A percentile compares a stretch with the other conserved stretches of the same genome.
These are phyloP conservation scores for Chionodraco myersi DNA, from an alignment of 2,113 vertebrate species.

Conservation along the genomic window DNA sequence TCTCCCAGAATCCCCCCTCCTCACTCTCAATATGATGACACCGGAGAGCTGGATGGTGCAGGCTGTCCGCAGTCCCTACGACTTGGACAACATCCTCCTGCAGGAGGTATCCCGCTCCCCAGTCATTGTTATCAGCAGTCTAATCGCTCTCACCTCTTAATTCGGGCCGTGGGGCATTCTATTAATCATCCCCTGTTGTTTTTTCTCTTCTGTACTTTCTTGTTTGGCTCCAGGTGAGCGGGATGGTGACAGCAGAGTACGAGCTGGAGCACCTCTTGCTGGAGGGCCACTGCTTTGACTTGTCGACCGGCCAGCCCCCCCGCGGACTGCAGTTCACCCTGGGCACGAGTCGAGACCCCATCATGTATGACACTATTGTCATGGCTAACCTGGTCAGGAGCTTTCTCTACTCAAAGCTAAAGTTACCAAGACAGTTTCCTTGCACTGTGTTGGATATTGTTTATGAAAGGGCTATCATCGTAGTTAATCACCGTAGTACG, in stretches of 20 bases:
- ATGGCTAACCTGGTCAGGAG: slow-evolving; percentile 96
- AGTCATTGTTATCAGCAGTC: neutral
- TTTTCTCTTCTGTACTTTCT: slow-evolving; percentile 21
- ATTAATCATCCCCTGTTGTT: slow-evolving; percentile 1
- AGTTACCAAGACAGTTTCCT: neutral
- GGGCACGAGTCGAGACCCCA: slow-evolving; percentile 88
- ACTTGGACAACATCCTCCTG: slow-evolving; percentile 96
- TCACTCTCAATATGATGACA: slow-evolving; percentile 96
- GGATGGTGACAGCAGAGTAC: slow-evolving; percentile 88
- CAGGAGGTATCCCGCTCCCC: slow-evolving; percentile 86
- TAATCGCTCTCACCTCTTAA: neutral
- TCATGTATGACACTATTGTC: slow-evolving; percentile 93
- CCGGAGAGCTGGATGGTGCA: slow-evolving; percentile 97
- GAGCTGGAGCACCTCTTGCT: slow-evolving; percentile 94
- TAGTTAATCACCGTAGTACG: neutral
- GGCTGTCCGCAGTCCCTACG: slow-evolving; percentile 89
- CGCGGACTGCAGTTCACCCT: slow-evolving; percentile 94
- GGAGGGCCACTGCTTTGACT: slow-evolving; percentile 96
- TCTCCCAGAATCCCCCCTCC: slow-evolving; percentile 90
- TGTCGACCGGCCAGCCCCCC: slow-evolving; percentile 89
- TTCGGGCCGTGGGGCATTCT: neutral
- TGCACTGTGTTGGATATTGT: neutral
- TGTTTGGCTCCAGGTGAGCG: slow-evolving; percentile 82
- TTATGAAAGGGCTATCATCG: neutral
- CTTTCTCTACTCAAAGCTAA: neutral